These are phyloP conservation scores for Callithrix jacchus DNA, from an alignment of 2,113 vertebrate genomes.

Conservation along the genomic window DNA sequence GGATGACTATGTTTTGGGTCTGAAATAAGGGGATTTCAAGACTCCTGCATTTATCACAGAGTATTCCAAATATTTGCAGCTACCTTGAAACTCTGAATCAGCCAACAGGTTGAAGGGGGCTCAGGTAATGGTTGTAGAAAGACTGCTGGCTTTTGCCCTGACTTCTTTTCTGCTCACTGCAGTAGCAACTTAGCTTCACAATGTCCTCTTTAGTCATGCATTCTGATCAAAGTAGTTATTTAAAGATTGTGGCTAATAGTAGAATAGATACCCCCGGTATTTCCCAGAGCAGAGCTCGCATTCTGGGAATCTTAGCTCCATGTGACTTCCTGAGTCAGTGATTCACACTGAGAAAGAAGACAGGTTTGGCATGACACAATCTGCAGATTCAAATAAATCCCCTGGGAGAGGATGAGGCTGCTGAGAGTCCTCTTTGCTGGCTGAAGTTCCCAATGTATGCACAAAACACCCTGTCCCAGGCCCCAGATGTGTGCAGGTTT, in stretches of 20 bases:
- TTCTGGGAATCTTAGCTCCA: conserved; percentile 64
- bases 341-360: conserved; percentile 58
- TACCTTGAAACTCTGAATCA: background rate
- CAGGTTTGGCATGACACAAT: conserved; percentile 48
- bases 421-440: conserved; percentile 15
- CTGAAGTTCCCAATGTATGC: background rate
- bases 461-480: conserved; percentile 34
- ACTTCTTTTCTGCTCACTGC: background rate
- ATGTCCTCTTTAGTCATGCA: background rate
- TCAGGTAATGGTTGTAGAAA: background rate
- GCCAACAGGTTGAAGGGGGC: background rate
- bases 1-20: background rate
- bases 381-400: conserved; percentile 61
- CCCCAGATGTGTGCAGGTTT: conserved; percentile 72
- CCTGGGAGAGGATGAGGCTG: conserved; percentile 27
- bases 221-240: conserved; percentile 53
- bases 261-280: background rate
- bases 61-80: background rate
- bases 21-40: background rate
- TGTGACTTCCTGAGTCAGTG: conserved; percentile 67
- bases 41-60: background rate
- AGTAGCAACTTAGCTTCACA: background rate
- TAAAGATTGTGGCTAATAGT: conserved; percentile 51
- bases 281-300: conserved; percentile 50
- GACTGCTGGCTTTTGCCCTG: background rate